Percentiles rank a stretch among this genome's conserved stretches.
phyloP scores from a whole-genome alignment of 2,113 vertebrate species.

The Phyllopteryx taeniolatus region DNA sequence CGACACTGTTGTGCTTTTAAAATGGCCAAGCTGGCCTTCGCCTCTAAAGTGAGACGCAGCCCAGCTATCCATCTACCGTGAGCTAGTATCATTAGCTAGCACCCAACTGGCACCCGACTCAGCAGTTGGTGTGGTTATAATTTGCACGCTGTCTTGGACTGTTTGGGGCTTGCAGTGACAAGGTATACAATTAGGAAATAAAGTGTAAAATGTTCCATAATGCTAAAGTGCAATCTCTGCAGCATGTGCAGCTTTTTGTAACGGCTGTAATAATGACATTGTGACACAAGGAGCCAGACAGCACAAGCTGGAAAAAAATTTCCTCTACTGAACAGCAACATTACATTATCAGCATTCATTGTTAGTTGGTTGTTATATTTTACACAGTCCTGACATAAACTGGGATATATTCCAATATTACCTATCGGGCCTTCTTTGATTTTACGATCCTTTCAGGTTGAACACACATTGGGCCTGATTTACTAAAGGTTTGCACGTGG shows the following conservation, averaged over 20 bases:
- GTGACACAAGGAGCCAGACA: too few species aligned
- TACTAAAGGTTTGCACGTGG: background rate
- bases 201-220: background rate
- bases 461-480: background rate
- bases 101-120: constrained; percentile 61
- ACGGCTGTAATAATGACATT: too few species aligned
- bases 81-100: constrained; percentile 61
- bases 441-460: too few species aligned
- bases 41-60: constrained; percentile 48
- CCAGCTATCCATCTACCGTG: constrained; percentile 57
- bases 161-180: constrained; percentile 19
- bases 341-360: too few species aligned
- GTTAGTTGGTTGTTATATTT: too few species aligned
- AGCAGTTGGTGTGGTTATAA: constrained; percentile 34
- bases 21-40: constrained; percentile 62
- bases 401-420: too few species aligned
- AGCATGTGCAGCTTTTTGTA: too few species aligned
- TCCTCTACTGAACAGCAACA: too few species aligned
- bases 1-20: constrained; percentile 58
- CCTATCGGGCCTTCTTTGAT: too few species aligned
- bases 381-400: too few species aligned
- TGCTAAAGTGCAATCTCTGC: background rate
- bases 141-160: constrained; percentile 31
- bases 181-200: constrained; percentile 6
- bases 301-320: too few species aligned